Base-by-base conservation (phyloP, 1,140 invertebrate genomes). In the Metopolophium dirhodum region DNA sequence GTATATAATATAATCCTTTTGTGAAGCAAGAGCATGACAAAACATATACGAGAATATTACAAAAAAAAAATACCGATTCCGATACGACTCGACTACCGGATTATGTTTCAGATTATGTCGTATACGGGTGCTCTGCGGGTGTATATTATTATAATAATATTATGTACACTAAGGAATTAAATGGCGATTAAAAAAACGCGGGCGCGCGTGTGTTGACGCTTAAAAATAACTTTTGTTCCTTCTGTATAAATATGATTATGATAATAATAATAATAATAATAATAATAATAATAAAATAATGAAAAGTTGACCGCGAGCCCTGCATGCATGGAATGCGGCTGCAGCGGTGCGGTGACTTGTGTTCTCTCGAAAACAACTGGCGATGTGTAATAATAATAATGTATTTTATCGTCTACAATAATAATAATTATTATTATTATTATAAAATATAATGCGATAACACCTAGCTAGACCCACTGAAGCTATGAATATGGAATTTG, bases 51-150 rank as follows among this genome's bases (percentile, higher is more conserved):
- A 41, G 54, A 61, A 90, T 61, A 61, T 61, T 61, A 61, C 41
- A 9, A 41, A 35, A 88, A n/a, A 87, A 88, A 47, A 88, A 88
- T 51, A 61, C 88, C 23, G 54, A 90, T 90, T 57, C 11, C 35
- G 51, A 61, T 61, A 90, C 54, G 22, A 90, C 54, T 90, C 54
- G 88, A 90, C 88, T 90, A 90, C 88, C 54, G 88, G 88, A 90
- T 90, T 90, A 90, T 90, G 88, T 90, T 61, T 61, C 88, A 41
- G 51, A 57, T 57, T 61, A 90, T 47, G 51, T 90, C 51, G 51
- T 61, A 49, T 47, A 86, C 83, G 83, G 37, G 41, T 86, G 41
- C 41, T 30, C 41, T 30, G 41, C 85, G 87, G 61, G 61, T 77
- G 47, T 22, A 88, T 51, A 57, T 30, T 26, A 87, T 47, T 20